Evolutionary conservation across 2,797 vertebrate genomes (phyloP).

Genomic region (Ispidina picta): DNA sequence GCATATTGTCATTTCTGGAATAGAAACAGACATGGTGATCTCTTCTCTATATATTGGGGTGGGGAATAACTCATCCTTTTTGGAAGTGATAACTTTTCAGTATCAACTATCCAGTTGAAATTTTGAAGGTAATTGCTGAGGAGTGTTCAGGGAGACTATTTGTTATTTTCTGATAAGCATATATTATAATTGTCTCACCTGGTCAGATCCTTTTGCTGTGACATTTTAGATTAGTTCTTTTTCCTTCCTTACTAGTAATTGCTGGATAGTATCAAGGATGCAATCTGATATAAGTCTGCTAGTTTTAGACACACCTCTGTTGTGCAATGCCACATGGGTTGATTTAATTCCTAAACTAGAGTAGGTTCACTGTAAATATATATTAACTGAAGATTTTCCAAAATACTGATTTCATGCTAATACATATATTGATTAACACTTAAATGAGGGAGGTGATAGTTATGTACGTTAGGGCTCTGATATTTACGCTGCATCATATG

Average conservation of each 20-base stretch:
- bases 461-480: not conserved
- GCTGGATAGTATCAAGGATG: not conserved
- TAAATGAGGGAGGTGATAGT: not conserved
- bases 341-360: not conserved
- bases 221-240: not conserved
- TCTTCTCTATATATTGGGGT: not conserved
- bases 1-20: not conserved
- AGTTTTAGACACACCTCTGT: not conserved
- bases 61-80: not conserved
- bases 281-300: not conserved
- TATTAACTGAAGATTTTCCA: not conserved
- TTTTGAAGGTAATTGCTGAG: not conserved
- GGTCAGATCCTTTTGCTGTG: not conserved
- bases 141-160: not conserved
- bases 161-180: not conserved
- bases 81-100: not conserved
- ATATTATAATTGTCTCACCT: not conserved
- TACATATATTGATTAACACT: not conserved
- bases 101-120: not conserved
- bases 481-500: not conserved
- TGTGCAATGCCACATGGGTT: not conserved
- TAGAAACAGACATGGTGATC: not conserved
- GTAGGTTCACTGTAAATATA: not conserved
- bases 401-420: not conserved
- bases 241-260: not conserved